phyloP scores from a whole-genome alignment of 2,888 invertebrate genomes.

The Drosophila vallismaia region DNA sequence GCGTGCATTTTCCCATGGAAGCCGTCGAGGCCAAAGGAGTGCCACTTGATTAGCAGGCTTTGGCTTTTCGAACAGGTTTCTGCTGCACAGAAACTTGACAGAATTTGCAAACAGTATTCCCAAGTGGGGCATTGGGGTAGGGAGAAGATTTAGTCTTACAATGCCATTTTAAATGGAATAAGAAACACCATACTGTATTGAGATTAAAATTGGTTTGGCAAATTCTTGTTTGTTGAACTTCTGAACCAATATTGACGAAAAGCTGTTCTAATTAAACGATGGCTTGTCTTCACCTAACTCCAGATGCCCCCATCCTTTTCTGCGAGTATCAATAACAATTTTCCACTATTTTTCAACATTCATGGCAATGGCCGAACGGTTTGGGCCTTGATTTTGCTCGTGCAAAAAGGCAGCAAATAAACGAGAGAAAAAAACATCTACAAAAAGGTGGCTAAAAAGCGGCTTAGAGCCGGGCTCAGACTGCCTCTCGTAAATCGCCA shows the following conservation, averaged over 20 bases:
- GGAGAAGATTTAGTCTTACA: too few species aligned
- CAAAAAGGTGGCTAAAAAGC: slow-evolving; percentile 57
- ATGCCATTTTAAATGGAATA: not conserved
- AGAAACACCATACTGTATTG: too few species aligned
- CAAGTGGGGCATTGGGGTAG: not conserved
- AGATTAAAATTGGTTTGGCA: too few species aligned
- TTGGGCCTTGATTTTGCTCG: slow-evolving; percentile 45
- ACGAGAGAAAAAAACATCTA: slow-evolving; percentile 13
- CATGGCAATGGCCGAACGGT: slow-evolving; percentile 32
- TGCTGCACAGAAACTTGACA: slow-evolving; percentile 15
- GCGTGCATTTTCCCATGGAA: slow-evolving; percentile 67
- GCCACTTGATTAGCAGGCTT: slow-evolving; percentile 45
- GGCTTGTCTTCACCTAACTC: slow-evolving; percentile 20
- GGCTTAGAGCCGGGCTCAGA: slow-evolving; percentile 45
- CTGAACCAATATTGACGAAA: not conserved
- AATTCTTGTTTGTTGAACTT: too few species aligned
- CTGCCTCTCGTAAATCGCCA: slow-evolving; percentile 72
- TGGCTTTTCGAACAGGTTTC: slow-evolving; percentile 34
- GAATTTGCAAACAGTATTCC: slow-evolving; percentile 16
- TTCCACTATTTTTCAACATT: slow-evolving; percentile 57
- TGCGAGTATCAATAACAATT: slow-evolving; percentile 72
- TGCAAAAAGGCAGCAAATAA: slow-evolving; percentile 9
- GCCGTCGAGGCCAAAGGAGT: slow-evolving; percentile 43
- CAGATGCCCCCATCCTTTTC: not conserved
- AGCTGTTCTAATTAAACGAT: slow-evolving; percentile 58